Evolutionary conservation across 1,140 invertebrate species (phyloP), one percentile per base, ranked within the genome.

Genomic region (Nasonia longicornis): DNA sequence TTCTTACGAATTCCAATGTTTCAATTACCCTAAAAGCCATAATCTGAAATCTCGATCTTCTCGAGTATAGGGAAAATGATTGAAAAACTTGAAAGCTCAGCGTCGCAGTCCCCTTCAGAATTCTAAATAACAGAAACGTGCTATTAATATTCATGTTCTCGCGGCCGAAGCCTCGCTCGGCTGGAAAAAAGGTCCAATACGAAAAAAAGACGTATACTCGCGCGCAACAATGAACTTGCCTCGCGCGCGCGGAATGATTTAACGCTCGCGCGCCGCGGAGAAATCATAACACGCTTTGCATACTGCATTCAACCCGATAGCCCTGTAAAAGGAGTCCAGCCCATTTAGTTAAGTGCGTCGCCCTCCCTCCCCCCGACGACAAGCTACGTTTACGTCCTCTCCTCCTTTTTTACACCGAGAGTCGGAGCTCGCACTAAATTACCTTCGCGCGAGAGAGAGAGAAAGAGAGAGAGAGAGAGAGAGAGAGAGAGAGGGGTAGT

Each of bases 231-330:
- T 58, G 22, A 67, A 31, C 22, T 31, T 6, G 22, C 66, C 66
- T 26, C 31, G 31, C 31, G 31, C 66, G 22, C 66, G 8, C 64
- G 22, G 20, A 48, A 48, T 73, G 71, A 73, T 73, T 73, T 48
- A 71, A 35, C 35, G 69, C 42, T 3, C 42, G 42, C n/a, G 42
- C 42, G 26, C 26, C 26, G 26, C 22, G 58, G 16, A 45, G 52
- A 69, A 64, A 81, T 76, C 42, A 63, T 72, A 82, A 80, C 75
- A 70, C 29, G 48, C 48, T 77, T 35, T 64, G 76, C 63, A 64
- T 63, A 74, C 67, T 73, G 64, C 63, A 74, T 74, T 82, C 63
- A 72, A 67, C 79, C 70, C 70, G 69, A 80, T 83, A 71, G 45
- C 35, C 79, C 20, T 38, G 75, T 42, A 67, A 63, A 73, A 64